phyloP scores from a whole-genome alignment of 2,113 vertebrate genomes.

The Promerops cafer region DNA sequence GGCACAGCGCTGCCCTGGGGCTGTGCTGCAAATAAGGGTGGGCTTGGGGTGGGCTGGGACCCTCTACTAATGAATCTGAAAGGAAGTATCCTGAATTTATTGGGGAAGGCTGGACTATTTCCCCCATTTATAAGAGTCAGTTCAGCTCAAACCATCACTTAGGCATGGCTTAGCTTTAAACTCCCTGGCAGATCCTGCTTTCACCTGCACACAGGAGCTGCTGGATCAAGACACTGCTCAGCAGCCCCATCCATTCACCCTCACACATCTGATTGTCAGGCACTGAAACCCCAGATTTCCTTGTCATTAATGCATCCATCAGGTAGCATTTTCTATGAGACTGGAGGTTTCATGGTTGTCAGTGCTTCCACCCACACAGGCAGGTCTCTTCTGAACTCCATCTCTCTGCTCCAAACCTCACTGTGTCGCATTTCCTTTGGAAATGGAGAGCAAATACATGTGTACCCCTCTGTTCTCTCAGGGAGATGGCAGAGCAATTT shows the following conservation, averaged over 20 bases:
- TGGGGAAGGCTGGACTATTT: neutral
- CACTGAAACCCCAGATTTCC: neutral
- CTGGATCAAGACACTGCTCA: neutral
- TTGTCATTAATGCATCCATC: neutral
- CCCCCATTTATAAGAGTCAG: neutral
- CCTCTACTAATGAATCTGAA: neutral
- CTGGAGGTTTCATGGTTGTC: neutral
- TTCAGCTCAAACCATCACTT: neutral
- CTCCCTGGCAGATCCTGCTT: neutral
- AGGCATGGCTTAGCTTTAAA: neutral
- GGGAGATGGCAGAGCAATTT: neutral
- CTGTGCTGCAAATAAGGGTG: neutral
- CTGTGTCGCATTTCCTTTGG: neutral
- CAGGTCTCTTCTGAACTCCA: neutral
- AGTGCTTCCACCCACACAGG: neutral
- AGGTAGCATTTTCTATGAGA: constrained; percentile 16
- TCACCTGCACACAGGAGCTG: neutral
- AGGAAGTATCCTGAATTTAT: neutral
- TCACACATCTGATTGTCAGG: neutral
- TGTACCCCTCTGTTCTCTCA: neutral
- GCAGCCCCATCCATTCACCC: neutral
- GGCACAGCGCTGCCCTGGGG: neutral
- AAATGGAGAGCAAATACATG: neutral
- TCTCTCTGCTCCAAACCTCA: neutral
- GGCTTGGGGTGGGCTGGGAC: neutral